Evolutionary conservation across 2,888 invertebrate species (phyloP), one percentile per base, ranked within the genome.

Genomic region (Hermodice carunculata): DNA sequence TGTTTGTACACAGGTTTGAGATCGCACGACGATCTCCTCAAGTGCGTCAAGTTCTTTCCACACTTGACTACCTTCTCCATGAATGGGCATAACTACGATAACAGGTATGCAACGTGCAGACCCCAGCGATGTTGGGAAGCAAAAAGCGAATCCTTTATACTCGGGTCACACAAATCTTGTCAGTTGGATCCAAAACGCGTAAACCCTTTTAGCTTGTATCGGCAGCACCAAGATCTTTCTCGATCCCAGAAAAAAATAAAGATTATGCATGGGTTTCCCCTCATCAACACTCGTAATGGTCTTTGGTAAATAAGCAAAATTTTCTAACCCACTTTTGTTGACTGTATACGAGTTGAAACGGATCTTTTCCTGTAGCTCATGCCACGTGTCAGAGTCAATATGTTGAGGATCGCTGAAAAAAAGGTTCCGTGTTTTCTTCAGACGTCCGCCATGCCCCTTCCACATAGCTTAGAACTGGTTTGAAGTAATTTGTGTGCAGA

Each of bases 261-360:
- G 46, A 29, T n/a, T 29, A n/a, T n/a, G n/a, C 14, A 31, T 24
- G 4, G 59, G 49, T 2, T 31, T 49, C 2, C 49, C 59, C 32
- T 59, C 37, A 17, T 14, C 29, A 22, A 59, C 49, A n/a, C 31
- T 37, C 2, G n/a, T 29, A 4, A 49, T 34, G 22, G 22, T 49
- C 3, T 34, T 59, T 22, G 59, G 59, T 19, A 59, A 37, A n/a
- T 19, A 49, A 24, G 59, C 59, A 17, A 49, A 34, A 37, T 59
- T 59, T 40, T 59, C 59, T n/a, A n/a, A n/a, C n/a, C n/a, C n/a
- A n/a, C n/a, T n/a, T n/a, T n/a, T n/a, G n/a, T n/a, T n/a, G n/a
- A n/a, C n/a, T n/a, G n/a, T n/a, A n/a, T n/a, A n/a, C n/a, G n/a
- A n/a, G n/a, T n/a, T n/a, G n/a, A n/a, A n/a, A n/a, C n/a, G n/a